Conservation (phyloP, 2,797 vertebrate species). For the Protonibea diacanthus region DNA sequence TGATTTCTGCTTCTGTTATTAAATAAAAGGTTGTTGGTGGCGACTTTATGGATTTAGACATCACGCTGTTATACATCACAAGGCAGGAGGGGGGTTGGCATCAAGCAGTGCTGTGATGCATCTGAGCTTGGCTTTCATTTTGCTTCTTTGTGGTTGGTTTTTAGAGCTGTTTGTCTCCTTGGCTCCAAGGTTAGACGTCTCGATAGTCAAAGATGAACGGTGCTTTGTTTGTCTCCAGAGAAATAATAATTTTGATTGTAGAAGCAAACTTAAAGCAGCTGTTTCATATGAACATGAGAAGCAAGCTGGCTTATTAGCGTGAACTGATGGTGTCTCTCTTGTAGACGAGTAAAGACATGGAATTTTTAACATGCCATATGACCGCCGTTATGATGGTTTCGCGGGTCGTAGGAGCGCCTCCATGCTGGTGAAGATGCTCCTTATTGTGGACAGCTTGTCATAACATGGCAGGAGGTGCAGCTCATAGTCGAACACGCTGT, state of each 20-base stretch:
- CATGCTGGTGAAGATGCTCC: constrained; percentile 22
- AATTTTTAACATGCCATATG: not conserved
- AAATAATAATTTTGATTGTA: not conserved
- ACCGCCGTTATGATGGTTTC: not conserved
- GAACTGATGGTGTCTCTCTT: not conserved
- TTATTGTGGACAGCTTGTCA: constrained; percentile 24
- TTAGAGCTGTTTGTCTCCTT: not conserved
- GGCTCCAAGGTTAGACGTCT: not conserved
- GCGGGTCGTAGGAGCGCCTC: constrained; percentile 1
- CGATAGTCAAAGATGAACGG: too few relatives aligned
- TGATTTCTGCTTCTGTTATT: not conserved
- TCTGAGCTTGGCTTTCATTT: not conserved
- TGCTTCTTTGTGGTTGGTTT: not conserved
- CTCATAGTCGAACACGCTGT: constrained; percentile 11
- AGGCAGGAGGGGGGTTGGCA: too few relatives aligned
- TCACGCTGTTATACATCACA: not conserved
- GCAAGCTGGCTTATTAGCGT: not conserved
- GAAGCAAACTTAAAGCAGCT: not conserved
- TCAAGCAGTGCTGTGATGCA: not conserved
- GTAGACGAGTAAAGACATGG: not conserved
- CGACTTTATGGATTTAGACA: not conserved
- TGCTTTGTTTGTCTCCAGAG: not conserved
- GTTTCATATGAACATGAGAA: not conserved
- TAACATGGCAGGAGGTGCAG: constrained; percentile 22
- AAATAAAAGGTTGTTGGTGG: not conserved